Conservation (phyloP, 2,888 invertebrate species). For the Cataglyphis albicans region DNA sequence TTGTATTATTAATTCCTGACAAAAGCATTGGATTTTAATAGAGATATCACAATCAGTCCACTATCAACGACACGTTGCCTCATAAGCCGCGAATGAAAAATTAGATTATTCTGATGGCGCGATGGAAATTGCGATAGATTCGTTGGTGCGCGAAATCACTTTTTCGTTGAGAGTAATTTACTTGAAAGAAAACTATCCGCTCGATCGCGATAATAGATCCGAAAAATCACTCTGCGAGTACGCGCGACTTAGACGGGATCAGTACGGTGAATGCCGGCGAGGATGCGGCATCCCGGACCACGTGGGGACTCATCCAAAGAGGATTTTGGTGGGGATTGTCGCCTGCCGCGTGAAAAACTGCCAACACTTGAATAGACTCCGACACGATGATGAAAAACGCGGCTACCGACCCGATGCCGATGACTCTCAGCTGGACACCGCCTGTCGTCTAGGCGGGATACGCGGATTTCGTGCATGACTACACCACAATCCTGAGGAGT, state of each 20-base stretch:
- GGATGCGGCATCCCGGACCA: slow-evolving; percentile 75
- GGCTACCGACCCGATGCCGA: slow-evolving; percentile 78
- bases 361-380: slow-evolving; percentile 81
- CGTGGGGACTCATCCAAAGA: slow-evolving; percentile 81
- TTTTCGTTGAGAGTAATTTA: background rate
- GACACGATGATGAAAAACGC: slow-evolving; percentile 80
- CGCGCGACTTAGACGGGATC: slow-evolving; percentile 75
- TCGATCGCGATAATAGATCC: slow-evolving; percentile 41
- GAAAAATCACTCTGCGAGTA: slow-evolving; percentile 62
- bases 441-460: slow-evolving; percentile 69
- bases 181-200: background rate
- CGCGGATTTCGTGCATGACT: slow-evolving; percentile 51
- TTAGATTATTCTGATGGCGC: slow-evolving; percentile 6
- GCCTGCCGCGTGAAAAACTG: slow-evolving; percentile 81
- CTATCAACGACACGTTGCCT: background rate
- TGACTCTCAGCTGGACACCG: slow-evolving; percentile 76
- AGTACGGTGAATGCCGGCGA: slow-evolving; percentile 78
- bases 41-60: background rate
- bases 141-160: slow-evolving; percentile 28
- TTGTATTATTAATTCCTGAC: background rate
- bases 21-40: background rate
- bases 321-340: slow-evolving; percentile 81
- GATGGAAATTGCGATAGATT: background rate
- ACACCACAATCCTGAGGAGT: background rate
- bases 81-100: background rate